These are phyloP conservation scores for Pseudomugil tenellus DNA, from an alignment of 2,797 vertebrate genomes.

Conservation along the genomic window DNA sequence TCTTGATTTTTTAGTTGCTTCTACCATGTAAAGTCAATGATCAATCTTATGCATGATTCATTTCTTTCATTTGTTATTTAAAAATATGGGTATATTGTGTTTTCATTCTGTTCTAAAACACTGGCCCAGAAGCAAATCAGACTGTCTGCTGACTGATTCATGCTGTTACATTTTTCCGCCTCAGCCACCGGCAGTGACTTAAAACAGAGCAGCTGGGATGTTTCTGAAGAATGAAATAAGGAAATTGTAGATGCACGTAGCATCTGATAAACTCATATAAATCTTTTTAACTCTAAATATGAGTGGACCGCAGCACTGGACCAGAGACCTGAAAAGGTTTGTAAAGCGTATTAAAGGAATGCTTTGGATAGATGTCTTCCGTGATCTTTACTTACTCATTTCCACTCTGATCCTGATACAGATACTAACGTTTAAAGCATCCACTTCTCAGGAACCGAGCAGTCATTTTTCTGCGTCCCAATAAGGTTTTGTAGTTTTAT, in stretches of 20 bases:
- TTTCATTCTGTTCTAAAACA: constrained; percentile 1
- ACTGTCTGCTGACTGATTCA: constrained; percentile 48
- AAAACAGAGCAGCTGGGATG: constrained; percentile 49
- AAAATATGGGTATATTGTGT: not conserved
- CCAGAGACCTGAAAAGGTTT: constrained; percentile 69
- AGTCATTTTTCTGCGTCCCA: constrained; percentile 69
- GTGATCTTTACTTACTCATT: constrained; percentile 67
- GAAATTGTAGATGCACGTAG: constrained; percentile 32
- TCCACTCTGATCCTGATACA: constrained; percentile 66
- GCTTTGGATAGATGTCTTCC: constrained; percentile 68
- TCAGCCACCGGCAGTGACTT: constrained; percentile 38
- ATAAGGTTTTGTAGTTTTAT: constrained; percentile 76
- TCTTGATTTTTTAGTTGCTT: not conserved
- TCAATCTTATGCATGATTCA: not conserved
- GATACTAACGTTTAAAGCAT: constrained; percentile 68
- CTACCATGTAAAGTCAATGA: not conserved
- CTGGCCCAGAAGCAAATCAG: constrained; percentile 22
- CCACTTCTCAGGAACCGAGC: constrained; percentile 60
- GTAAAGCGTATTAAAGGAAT: constrained; percentile 75
- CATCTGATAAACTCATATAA: constrained; percentile 61
- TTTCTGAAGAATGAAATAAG: constrained; percentile 57
- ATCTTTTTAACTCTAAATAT: constrained; percentile 41
- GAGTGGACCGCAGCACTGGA: constrained; percentile 40
- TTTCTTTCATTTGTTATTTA: not conserved
- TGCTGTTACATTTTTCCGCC: constrained; percentile 33